Evolutionary conservation across 2,113 vertebrate genomes (phyloP).

Genomic region (Sander lucioperca): DNA sequence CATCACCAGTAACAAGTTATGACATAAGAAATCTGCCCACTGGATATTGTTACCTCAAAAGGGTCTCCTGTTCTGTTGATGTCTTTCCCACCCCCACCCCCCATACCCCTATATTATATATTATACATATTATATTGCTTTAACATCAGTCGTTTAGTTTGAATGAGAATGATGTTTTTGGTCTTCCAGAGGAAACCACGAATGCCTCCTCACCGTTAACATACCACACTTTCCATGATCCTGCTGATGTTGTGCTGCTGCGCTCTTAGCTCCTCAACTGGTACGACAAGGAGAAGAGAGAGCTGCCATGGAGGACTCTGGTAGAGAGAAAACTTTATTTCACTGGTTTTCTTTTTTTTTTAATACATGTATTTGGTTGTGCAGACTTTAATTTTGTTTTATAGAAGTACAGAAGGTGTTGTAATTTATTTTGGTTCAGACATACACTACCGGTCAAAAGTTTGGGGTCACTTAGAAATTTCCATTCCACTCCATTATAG

Average conservation of each 20-base stretch:
- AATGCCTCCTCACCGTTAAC: slow-evolving; percentile 30
- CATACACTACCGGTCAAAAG: neutral
- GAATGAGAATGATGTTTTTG: slow-evolving; percentile 11
- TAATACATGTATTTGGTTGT: neutral
- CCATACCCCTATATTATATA: too few relatives aligned
- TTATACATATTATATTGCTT: too few relatives aligned
- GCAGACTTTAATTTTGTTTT: neutral
- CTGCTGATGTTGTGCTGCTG: slow-evolving; percentile 76
- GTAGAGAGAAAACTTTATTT: slow-evolving; percentile 71
- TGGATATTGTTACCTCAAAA: too few relatives aligned
- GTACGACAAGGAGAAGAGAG: slow-evolving; percentile 89
- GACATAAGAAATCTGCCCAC: neutral
- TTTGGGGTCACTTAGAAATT: too few relatives aligned
- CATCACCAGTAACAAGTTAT: too few relatives aligned
- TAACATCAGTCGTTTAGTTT: too few relatives aligned
- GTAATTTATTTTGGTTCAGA: neutral
- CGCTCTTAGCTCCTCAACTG: slow-evolving; percentile 86
- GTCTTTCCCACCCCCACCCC: too few relatives aligned
- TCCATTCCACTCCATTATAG: too few relatives aligned
- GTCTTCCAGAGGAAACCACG: slow-evolving; percentile 36
- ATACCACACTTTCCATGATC: slow-evolving; percentile 85
- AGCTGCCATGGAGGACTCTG: slow-evolving; percentile 92
- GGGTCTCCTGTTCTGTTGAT: neutral
- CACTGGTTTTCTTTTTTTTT: neutral
- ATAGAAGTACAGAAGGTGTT: neutral